A percentile compares a stretch with the other conserved stretches of the same genome.
These are phyloP conservation scores for Coracias cyanogaster DNA, from an alignment of 2,797 vertebrate species.

Conservation along the genomic window DNA sequence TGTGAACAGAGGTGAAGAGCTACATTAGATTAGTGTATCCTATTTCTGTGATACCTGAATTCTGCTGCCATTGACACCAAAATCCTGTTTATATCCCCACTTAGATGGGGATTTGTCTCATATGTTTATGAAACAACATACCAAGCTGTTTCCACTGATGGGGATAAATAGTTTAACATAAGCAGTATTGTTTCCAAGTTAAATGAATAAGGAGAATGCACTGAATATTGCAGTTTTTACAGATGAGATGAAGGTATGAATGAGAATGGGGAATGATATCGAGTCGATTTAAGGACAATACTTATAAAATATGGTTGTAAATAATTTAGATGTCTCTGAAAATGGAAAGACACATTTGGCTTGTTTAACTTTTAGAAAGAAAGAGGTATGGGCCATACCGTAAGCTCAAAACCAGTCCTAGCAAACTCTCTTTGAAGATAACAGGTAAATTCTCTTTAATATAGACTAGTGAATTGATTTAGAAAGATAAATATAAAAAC, in stretches of 20 bases:
- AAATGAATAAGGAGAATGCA: not conserved
- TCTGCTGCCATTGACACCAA: not conserved
- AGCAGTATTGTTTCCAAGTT: not conserved
- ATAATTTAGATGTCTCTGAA: not conserved
- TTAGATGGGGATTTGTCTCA: not conserved
- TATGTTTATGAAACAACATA: not conserved
- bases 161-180: not conserved
- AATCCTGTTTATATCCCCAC: not conserved
- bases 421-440: not conserved
- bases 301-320: not conserved
- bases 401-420: not conserved
- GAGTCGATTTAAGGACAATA: not conserved
- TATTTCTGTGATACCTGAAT: not conserved
- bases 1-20: not conserved
- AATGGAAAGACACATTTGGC: not conserved
- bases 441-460: not conserved
- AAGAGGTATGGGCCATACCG: not conserved
- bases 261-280: not conserved
- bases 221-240: not conserved
- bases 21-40: not conserved
- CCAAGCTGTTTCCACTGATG: not conserved
- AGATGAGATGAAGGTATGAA: not conserved
- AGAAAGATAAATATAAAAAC: not conserved
- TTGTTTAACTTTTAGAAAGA: not conserved
- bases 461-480: not conserved